Evolutionary conservation across 92 coral and sea anemone genomes (phyloP), one percentile per base, ranked within the genome.

Genomic region (Phenganax marumi): DNA sequence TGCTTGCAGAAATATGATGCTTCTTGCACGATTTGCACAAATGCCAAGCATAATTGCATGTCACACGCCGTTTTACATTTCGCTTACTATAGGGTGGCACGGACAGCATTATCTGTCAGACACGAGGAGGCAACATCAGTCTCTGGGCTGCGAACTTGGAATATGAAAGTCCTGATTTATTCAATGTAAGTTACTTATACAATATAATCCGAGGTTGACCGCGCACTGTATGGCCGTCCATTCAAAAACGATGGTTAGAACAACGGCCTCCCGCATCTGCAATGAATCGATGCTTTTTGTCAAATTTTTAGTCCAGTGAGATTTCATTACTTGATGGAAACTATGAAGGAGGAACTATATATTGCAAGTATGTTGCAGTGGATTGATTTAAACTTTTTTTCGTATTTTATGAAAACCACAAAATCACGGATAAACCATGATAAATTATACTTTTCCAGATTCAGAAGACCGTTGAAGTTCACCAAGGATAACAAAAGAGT

Each of bases 61-160:
- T 33, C 43, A 33, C 43, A 0, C 43, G 43, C 43, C 43, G 43
- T 33, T 33, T 33, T 33, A 33, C 43, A 33, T 76, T 76, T 12
- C 50, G 55, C 12, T 39, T 8, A 49, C 14, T 6, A 18, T 11
- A 76, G 81, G 81, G 68, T 12, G 50, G 52, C 10, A 57, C 81
- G 19, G 81, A 76, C 8, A 26, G 46, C 57, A 51, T 76, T 58
- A 76, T 76, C 39, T 76, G 81, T 76, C 81, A 54, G 26, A 8
- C 48, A 7, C 23, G 13, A 16, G 65, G 52, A 39, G 12, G 43
- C 14, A 14, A 56, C 17, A 51, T 39, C 17, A 33, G 26, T 24
- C 16, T 76, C 68, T 76, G 65, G 81, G 65, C 48, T 54, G 81
- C 81, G 49, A 76, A 33, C 24, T 76, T 76, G 18, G 23, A 76